Conservation (phyloP, 2,888 invertebrate genomes). For the Homarus gammarus region DNA sequence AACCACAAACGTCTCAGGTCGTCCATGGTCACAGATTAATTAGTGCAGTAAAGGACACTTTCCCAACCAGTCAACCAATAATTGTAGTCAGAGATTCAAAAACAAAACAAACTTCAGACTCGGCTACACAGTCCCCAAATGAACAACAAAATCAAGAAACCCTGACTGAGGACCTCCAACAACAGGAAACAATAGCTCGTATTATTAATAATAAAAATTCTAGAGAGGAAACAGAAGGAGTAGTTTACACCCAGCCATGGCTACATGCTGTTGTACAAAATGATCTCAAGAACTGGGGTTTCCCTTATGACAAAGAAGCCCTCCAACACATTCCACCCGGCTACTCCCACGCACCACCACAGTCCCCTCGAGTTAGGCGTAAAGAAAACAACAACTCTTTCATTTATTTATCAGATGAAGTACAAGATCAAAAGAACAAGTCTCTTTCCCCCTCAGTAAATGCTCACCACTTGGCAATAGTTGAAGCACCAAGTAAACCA, state of each 20-base stretch:
- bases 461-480: conserved; percentile 36
- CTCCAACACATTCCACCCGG: conserved; percentile 15
- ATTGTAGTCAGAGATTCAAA: not conserved
- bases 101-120: not conserved
- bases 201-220: not conserved
- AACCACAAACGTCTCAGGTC: not conserved
- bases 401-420: not conserved
- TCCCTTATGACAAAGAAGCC: conserved; percentile 42
- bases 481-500: conserved; percentile 18
- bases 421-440: not conserved
- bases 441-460: not conserved
- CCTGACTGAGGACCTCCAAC: not conserved
- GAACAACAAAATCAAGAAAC: not conserved
- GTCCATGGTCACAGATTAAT: not conserved
- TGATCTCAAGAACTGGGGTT: conserved; percentile 54
- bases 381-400: not conserved
- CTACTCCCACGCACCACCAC: not conserved
- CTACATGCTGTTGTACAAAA: conserved; percentile 55
- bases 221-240: not conserved
- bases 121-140: not conserved
- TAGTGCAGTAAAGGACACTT: not conserved
- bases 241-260: conserved; percentile 50
- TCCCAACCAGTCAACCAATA: not conserved
- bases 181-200: not conserved
- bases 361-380: not conserved